Base-by-base conservation (phyloP, 1,140 invertebrate species). In the Zaprionus camerounensis region DNA sequence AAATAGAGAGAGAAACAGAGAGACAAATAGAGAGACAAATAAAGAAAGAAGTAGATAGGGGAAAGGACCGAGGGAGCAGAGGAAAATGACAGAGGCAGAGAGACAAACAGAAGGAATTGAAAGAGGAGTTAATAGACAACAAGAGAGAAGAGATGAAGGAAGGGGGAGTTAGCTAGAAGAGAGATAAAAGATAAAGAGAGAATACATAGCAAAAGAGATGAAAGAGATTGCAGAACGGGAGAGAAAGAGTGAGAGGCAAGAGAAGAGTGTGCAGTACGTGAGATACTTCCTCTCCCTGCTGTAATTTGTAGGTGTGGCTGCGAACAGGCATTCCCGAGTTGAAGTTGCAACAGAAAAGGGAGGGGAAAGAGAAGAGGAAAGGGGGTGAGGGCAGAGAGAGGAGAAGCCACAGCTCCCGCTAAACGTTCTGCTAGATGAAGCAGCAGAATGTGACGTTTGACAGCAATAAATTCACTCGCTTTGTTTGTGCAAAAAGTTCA, bases 401-500 rank as follows among this genome's bases (percentile, higher is more conserved):
- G 20, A 11, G 38, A 5, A 38, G 57, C 6, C 31, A 34, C 24
- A 13, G 41, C 62, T 66, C 22, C 56, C 72, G 62, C 91, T 82
- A 86, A 80, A 22, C 85, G 87, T 85, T 90, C 82, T 82, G 86
- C 73, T 90, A 90, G 86, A 90, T 90, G 82, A 86, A 91, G 86
- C 86, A 82, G 86, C 91, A 90, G 31, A 34, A 90, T 91, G 85
- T 90, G 85, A 90, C 81, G 85, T 90, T 51, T 85, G 84, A 81
- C 59, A 72, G 81, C 81, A 81, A 88, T 88, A 84, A 87, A 87
- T 84, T 73, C 73, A 78, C 79, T 76, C 68, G 84, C 84, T 84
- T 88, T 88, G 83, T 88, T 88, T 70, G 41, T 71, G 70, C 71
- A 71, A 88, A 87, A 83, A 87, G 84, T 88, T 88, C 84, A 87